Conservation (phyloP, 1,140 invertebrate genomes). For the Papilio dardanus region DNA sequence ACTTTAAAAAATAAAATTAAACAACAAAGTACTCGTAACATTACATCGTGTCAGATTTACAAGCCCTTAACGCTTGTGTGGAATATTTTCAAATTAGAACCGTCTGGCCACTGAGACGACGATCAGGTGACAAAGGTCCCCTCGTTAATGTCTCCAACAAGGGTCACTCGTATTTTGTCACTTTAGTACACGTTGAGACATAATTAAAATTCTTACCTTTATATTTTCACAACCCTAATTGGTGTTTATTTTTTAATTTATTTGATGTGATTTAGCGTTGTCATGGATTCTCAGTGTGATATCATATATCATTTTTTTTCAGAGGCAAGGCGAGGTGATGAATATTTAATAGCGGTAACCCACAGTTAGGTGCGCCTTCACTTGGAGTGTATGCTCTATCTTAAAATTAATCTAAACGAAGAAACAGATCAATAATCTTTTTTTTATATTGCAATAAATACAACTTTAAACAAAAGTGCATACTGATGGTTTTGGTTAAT, state of each 20-base stretch:
- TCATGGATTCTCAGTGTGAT: too few relatives aligned
- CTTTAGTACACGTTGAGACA: not conserved
- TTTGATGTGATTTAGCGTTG: not conserved
- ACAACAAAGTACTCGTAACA: not conserved
- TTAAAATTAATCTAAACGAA: too few relatives aligned
- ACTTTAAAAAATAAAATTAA: not conserved
- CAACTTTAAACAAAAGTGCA: too few relatives aligned
- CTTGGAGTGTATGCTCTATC: too few relatives aligned
- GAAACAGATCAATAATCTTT: too few relatives aligned
- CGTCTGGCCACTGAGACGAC: conserved; percentile 25
- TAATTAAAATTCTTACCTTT: conserved; percentile 4
- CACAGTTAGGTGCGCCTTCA: too few relatives aligned
- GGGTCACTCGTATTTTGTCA: conserved; percentile 29
- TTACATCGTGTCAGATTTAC: conserved; percentile 21
- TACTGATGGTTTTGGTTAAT: too few relatives aligned
- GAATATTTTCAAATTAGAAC: conserved; percentile 30
- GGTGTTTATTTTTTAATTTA: not conserved
- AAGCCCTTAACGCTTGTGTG: conserved; percentile 1
- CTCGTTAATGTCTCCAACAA: conserved; percentile 32
- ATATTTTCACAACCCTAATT: not conserved
- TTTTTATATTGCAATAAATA: too few relatives aligned
- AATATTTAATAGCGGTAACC: too few relatives aligned
- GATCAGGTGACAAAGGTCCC: conserved; percentile 32
- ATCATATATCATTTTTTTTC: too few relatives aligned
- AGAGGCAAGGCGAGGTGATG: too few relatives aligned